Percentiles rank a stretch among this genome's conserved stretches.
Conservation (phyloP, 2,888 invertebrate species). For the Cistogaster globosa region DNA sequence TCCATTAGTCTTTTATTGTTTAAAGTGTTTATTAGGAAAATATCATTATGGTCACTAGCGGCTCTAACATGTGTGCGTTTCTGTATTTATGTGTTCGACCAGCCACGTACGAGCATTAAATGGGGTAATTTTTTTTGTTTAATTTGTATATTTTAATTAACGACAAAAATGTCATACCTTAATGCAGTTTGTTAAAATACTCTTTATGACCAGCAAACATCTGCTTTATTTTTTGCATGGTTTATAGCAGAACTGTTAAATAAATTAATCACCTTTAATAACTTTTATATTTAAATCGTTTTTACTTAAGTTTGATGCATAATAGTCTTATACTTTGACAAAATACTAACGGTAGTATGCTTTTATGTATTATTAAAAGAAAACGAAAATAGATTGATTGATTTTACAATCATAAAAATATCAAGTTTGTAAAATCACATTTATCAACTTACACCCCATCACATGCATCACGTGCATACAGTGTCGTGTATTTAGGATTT, state of each 20-base stretch:
- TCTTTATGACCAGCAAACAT: conserved; percentile 29
- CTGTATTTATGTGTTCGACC: conserved; percentile 5
- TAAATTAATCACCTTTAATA: too few relatives aligned
- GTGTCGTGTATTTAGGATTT: too few relatives aligned
- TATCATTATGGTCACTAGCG: conserved; percentile 49
- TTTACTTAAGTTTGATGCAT: too few relatives aligned
- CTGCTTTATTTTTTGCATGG: conserved; percentile 10
- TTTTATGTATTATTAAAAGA: too few relatives aligned
- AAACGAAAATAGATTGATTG: too few relatives aligned
- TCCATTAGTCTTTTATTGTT: conserved; percentile 60
- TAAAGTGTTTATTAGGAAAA: conserved; percentile 54
- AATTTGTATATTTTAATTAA: conserved; percentile 52
- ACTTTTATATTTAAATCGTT: too few relatives aligned
- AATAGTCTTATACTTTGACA: too few relatives aligned
- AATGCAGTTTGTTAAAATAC: conserved; percentile 13
- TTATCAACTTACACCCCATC: too few relatives aligned
- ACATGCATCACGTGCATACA: too few relatives aligned
- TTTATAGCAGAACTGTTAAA: background rate
- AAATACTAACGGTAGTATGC: too few relatives aligned
- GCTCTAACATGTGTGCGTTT: background rate
- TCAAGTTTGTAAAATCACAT: too few relatives aligned
- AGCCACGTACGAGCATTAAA: conserved; percentile 25
- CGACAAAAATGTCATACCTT: conserved; percentile 35
- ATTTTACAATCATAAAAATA: too few relatives aligned
- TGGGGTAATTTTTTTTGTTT: conserved; percentile 47